Evolutionary conservation across 2,797 vertebrate species (phyloP).

Genomic region (Potorous gilbertii): DNA sequence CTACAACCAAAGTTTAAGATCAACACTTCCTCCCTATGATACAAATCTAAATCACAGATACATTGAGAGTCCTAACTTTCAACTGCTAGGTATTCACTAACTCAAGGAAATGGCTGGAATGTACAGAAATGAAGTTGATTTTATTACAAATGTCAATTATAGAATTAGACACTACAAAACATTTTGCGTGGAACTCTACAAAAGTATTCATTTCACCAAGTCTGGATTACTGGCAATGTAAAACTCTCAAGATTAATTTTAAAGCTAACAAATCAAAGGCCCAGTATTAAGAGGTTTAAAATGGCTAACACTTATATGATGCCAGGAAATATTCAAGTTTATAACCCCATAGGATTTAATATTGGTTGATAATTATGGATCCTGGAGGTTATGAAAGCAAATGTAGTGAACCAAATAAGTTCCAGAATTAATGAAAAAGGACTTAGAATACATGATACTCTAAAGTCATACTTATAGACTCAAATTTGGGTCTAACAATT

Average conservation of each 20-base stretch:
- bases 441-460: slow-evolving; percentile 47
- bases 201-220: slow-evolving; percentile 77
- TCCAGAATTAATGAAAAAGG: slow-evolving; percentile 43
- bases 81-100: slow-evolving; percentile 73
- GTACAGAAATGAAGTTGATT: slow-evolving; percentile 63
- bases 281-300: slow-evolving; percentile 72
- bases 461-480: slow-evolving; percentile 70
- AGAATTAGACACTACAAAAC: slow-evolving; percentile 69
- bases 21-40: slow-evolving; percentile 52
- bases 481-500: slow-evolving; percentile 60
- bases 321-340: slow-evolving; percentile 76
- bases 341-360: slow-evolving; percentile 63
- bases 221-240: slow-evolving; percentile 76
- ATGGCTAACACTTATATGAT: slow-evolving; percentile 69
- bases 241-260: slow-evolving; percentile 72
- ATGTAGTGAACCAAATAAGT: slow-evolving; percentile 36
- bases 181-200: slow-evolving; percentile 75
- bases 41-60: slow-evolving; percentile 71
- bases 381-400: slow-evolving; percentile 59
- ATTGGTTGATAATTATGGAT: slow-evolving; percentile 58
- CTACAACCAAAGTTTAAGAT: slow-evolving; percentile 48
- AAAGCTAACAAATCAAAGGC: slow-evolving; percentile 78
- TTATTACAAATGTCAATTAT: slow-evolving; percentile 74
- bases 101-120: slow-evolving; percentile 78
- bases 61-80: slow-evolving; percentile 54